phyloP scores from a whole-genome alignment of 2,113 vertebrate species.

The Rhipidura dahli region DNA sequence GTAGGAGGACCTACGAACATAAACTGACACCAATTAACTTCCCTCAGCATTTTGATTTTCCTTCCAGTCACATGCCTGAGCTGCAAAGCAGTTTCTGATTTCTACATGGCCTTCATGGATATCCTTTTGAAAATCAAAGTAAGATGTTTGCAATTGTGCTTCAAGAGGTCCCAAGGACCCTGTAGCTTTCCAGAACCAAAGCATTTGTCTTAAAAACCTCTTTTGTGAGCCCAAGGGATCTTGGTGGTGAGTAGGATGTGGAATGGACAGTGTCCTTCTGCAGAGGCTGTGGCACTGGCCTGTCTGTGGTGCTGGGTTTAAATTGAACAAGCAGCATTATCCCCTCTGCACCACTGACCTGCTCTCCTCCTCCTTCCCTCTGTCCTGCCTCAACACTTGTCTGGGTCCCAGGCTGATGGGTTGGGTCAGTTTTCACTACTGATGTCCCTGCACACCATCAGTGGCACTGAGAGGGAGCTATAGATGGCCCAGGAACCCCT shows the following conservation, averaged over 20 bases:
- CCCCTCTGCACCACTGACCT: background rate
- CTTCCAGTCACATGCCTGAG: background rate
- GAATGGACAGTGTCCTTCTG: background rate
- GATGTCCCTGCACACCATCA: rapidly evolving
- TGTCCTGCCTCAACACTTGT: background rate
- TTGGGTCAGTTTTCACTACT: background rate
- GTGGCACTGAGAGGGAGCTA: background rate
- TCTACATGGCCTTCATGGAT: background rate
- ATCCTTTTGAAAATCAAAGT: background rate
- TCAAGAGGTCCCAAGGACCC: background rate
- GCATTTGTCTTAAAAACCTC: background rate
- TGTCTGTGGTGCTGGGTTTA: background rate
- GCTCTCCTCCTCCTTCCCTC: background rate
- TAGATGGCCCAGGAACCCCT: background rate
- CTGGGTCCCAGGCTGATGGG: background rate
- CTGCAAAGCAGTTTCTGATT: background rate
- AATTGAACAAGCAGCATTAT: background rate
- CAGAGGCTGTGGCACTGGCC: background rate
- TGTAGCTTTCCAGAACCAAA: background rate
- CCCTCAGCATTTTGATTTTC: background rate
- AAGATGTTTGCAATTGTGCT: background rate
- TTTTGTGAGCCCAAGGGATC: background rate
- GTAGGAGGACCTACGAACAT: background rate
- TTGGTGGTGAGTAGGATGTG: background rate
- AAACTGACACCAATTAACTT: background rate